Percentiles rank a stretch among this genome's conserved stretches.
Evolutionary conservation across 1,140 invertebrate species (phyloP).

Genomic region (Orussus abietinus): DNA sequence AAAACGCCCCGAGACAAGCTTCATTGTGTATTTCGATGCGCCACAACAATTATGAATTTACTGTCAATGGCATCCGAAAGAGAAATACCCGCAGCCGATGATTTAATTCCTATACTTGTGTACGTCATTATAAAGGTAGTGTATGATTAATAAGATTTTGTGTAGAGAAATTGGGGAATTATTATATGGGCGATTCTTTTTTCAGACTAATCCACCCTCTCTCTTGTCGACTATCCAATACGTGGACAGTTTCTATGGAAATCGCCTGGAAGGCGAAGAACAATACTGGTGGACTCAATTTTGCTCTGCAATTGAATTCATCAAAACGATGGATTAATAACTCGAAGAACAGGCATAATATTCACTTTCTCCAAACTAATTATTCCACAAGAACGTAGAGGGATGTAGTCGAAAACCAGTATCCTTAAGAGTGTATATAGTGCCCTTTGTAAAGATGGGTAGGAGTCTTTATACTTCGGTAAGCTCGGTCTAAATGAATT

Average conservation of each 20-base stretch:
- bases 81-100: slow-evolving; percentile 90
- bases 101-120: slow-evolving; percentile 94
- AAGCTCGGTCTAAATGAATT: too few species aligned
- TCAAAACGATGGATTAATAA: slow-evolving; percentile 96
- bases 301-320: slow-evolving; percentile 93
- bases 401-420: too few species aligned
- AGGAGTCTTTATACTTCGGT: too few species aligned
- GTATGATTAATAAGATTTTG: slow-evolving; percentile 10
- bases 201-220: slow-evolving; percentile 87
- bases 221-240: slow-evolving; percentile 96
- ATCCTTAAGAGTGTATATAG: too few species aligned
- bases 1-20: slow-evolving; percentile 94
- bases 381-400: too few species aligned
- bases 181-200: slow-evolving; percentile 19
- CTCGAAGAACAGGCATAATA: too few species aligned
- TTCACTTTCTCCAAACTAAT: too few species aligned
- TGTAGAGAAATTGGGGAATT: not conserved
- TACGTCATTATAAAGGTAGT: slow-evolving; percentile 92
- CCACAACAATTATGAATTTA: slow-evolving; percentile 90
- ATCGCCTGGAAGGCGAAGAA: slow-evolving; percentile 83
- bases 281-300: slow-evolving; percentile 99
- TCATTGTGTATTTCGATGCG: slow-evolving; percentile 78
- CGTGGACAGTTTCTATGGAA: slow-evolving; percentile 87
- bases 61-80: slow-evolving; percentile 76
- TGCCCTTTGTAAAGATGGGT: too few species aligned